Evolutionary conservation across 2,888 invertebrate species (phyloP).

Genomic region (Trachelus tabidus): DNA sequence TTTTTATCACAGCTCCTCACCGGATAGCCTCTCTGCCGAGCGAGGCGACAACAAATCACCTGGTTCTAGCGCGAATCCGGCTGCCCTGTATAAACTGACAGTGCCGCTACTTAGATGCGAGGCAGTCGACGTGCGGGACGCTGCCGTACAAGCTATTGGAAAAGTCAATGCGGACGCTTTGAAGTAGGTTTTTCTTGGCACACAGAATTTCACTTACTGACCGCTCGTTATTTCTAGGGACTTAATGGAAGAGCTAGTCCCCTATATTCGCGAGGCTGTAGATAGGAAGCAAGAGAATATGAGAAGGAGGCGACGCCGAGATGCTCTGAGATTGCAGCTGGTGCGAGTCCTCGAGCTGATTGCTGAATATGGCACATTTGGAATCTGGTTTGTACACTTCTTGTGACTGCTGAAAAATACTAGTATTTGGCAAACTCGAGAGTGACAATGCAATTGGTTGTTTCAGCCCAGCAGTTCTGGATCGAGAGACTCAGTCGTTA

Average conservation of each 20-base stretch:
- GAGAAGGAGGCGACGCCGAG: slow-evolving; percentile 88
- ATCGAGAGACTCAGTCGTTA: slow-evolving; percentile 84
- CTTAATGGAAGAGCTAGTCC: slow-evolving; percentile 93
- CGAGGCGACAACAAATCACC: slow-evolving; percentile 80
- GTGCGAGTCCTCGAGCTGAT: slow-evolving; percentile 92
- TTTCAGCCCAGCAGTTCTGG: slow-evolving; percentile 82
- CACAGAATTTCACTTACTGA: slow-evolving; percentile 10
- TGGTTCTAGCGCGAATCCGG: slow-evolving; percentile 80
- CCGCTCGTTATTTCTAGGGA: slow-evolving; percentile 73
- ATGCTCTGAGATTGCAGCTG: slow-evolving; percentile 91
- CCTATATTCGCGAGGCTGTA: slow-evolving; percentile 93
- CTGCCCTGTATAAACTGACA: slow-evolving; percentile 90
- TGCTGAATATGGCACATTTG: slow-evolving; percentile 91
- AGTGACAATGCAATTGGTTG: slow-evolving; percentile 13
- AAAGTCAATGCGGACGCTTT: slow-evolving; percentile 95
- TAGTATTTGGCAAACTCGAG: neutral
- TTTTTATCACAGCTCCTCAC: slow-evolving; percentile 80
- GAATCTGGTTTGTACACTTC: slow-evolving; percentile 67
- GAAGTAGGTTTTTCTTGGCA: slow-evolving; percentile 75
- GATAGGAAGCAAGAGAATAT: slow-evolving; percentile 98
- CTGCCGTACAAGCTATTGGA: slow-evolving; percentile 93
- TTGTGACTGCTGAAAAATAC: neutral
- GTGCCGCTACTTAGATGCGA: slow-evolving; percentile 94
- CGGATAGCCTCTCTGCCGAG: slow-evolving; percentile 88
- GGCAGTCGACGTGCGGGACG: slow-evolving; percentile 92